Conservation (phyloP, 2,797 vertebrate species). For the Rhabdomys pumilio region DNA sequence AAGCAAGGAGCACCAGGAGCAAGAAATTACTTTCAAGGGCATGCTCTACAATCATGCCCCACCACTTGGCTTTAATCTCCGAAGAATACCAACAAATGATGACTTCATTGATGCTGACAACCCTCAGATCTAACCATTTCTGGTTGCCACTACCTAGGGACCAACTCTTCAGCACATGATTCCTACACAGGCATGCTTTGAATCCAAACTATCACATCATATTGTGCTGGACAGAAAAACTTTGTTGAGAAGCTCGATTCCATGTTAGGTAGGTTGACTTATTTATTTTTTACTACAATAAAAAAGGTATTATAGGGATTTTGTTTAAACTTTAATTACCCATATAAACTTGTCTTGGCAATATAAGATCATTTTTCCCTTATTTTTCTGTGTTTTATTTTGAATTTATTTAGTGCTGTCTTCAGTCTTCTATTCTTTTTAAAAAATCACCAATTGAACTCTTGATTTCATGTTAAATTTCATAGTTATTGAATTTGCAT, state of each 20-base stretch:
- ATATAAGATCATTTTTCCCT: constrained; percentile 2
- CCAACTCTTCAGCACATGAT: no score
- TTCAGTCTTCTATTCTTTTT: constrained; percentile 21
- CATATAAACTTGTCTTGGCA: not conserved
- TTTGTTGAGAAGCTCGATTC: not conserved
- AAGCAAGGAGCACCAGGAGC: not conserved
- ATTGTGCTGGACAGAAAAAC: not conserved
- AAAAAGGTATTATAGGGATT: not conserved
- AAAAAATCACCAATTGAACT: constrained; percentile 24
- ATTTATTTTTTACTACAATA: not conserved
- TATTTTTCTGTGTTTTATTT: constrained; percentile 9
- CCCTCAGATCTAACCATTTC: not conserved
- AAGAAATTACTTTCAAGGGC: not conserved
- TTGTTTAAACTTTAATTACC: constrained; percentile 6
- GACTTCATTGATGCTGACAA: not conserved
- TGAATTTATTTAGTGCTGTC: not conserved
- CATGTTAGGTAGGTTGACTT: not conserved
- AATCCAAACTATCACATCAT: not conserved
- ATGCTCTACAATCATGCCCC: not conserved
- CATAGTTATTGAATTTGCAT: constrained; percentile 55
- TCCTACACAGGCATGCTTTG: not conserved
- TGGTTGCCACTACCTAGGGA: not conserved
- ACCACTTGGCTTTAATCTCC: not conserved
- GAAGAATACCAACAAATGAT: not conserved
- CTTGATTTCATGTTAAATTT: constrained; percentile 54